Conservation (phyloP, 1,140 invertebrate genomes). For the Microvelia longipes region DNA sequence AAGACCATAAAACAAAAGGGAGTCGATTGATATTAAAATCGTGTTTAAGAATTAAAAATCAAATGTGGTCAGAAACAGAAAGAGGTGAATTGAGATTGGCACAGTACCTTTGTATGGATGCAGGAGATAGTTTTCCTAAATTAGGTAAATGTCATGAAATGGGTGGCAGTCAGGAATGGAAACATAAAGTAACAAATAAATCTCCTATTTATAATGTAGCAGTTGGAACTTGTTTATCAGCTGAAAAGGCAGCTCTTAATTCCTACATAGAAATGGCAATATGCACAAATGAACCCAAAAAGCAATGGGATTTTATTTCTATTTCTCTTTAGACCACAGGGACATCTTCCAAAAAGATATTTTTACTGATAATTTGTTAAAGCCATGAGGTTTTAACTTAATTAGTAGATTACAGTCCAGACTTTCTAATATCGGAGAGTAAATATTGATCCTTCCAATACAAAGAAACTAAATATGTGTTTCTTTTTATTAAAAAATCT, state of each 20-base stretch:
- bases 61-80: constrained; percentile 77
- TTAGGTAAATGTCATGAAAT: constrained; percentile 85
- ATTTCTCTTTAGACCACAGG: not conserved
- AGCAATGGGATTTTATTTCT: constrained; percentile 54
- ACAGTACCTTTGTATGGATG: constrained; percentile 71
- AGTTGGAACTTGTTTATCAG: constrained; percentile 64
- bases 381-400: too few relatives aligned
- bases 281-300: constrained; percentile 43
- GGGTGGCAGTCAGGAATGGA: constrained; percentile 79
- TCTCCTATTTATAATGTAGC: constrained; percentile 74
- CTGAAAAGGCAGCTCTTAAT: constrained; percentile 33
- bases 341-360: too few relatives aligned
- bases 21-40: constrained; percentile 48
- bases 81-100: constrained; percentile 71
- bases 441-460: too few relatives aligned
- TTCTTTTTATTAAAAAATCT: too few relatives aligned
- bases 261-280: constrained; percentile 50
- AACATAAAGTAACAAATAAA: constrained; percentile 48
- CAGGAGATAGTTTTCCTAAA: constrained; percentile 39
- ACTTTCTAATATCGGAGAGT: too few relatives aligned
- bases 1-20: constrained; percentile 63
- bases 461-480: too few relatives aligned
- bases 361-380: too few relatives aligned
- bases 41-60: constrained; percentile 51
- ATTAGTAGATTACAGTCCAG: too few relatives aligned